These are phyloP conservation scores for Bradypodion ventrale DNA, from an alignment of 2,797 vertebrate species.

Conservation along the genomic window DNA sequence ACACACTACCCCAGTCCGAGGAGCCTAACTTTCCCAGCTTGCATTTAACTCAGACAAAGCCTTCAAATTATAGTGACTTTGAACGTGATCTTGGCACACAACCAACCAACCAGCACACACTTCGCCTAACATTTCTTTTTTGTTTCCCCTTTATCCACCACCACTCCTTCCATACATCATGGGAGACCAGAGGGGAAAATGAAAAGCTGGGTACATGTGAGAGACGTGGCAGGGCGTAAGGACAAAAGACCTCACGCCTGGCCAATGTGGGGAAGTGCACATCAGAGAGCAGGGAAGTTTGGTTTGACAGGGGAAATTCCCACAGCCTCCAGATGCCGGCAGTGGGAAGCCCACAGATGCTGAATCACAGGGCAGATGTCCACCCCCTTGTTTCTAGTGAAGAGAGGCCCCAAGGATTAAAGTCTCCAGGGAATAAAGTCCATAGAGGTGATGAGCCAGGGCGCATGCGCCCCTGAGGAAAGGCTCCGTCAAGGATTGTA, in stretches of 20 bases:
- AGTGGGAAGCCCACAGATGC: constrained; percentile 76
- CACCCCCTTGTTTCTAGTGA: not conserved
- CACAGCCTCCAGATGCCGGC: constrained; percentile 69
- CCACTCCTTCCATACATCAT: constrained; percentile 68
- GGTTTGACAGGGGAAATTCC: constrained; percentile 79
- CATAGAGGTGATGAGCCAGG: not conserved
- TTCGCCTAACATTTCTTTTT: not conserved
- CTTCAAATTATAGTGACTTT: constrained; percentile 85
- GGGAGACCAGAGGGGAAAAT: constrained; percentile 77
- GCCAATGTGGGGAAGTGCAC: constrained; percentile 79
- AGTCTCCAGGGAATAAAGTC: not conserved
- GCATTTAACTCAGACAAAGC: constrained; percentile 80
- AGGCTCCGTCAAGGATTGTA: too few relatives aligned
- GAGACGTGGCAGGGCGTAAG: too few relatives aligned
- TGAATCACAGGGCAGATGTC: constrained; percentile 54
- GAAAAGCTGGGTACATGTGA: constrained; percentile 28
- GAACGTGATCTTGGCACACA: constrained; percentile 73
- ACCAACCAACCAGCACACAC: not conserved
- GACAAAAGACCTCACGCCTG: constrained; percentile 73
- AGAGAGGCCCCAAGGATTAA: not conserved
- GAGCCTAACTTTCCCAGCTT: constrained; percentile 82
- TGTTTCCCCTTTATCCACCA: constrained; percentile 24
- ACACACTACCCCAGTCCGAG: constrained; percentile 67
- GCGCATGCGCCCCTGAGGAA: not conserved
- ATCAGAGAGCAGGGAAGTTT: constrained; percentile 69